Evolutionary conservation across 2,888 invertebrate species (phyloP).

Genomic region (Bellardia bayeri): DNA sequence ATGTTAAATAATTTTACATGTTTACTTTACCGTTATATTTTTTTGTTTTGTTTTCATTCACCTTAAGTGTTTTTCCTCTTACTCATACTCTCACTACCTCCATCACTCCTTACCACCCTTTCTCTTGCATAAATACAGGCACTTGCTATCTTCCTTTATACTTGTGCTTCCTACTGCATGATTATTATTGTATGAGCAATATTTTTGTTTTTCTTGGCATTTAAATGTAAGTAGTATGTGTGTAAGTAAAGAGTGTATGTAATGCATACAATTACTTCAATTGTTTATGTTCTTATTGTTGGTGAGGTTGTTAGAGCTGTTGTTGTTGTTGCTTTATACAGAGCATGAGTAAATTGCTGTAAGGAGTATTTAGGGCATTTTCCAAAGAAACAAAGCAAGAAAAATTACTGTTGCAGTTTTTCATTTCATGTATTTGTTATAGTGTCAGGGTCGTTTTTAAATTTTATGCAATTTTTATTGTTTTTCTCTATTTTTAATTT

Average conservation of each 20-base stretch:
- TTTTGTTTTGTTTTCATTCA: background rate
- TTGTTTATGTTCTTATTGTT: slow-evolving; percentile 44
- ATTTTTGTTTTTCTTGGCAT: slow-evolving; percentile 1
- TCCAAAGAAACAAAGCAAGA: background rate
- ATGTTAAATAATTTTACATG: slow-evolving; percentile 55
- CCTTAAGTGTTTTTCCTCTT: background rate
- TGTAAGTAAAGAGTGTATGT: slow-evolving; percentile 9
- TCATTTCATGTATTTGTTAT: background rate
- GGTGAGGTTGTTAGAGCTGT: background rate
- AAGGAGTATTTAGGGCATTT: slow-evolving; percentile 55
- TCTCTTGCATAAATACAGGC: background rate
- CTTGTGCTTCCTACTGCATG: slow-evolving; percentile 26
- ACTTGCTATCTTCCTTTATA: background rate
- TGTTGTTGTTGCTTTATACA: slow-evolving; percentile 7
- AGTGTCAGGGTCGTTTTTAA: slow-evolving; percentile 53
- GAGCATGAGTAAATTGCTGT: slow-evolving; percentile 38
- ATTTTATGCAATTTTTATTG: background rate
- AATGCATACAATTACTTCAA: slow-evolving; percentile 57
- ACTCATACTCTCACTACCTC: background rate
- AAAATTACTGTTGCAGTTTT: slow-evolving; percentile 41
- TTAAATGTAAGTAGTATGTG: background rate
- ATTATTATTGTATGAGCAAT: slow-evolving; percentile 49
- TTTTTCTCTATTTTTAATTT: no score
- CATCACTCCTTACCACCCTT: background rate
- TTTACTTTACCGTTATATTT: slow-evolving; percentile 26